Percentiles rank a stretch among this genome's conserved stretches.
Evolutionary conservation across 2,113 vertebrate species (phyloP).

Genomic region (Eulacestoma nigropectus): DNA sequence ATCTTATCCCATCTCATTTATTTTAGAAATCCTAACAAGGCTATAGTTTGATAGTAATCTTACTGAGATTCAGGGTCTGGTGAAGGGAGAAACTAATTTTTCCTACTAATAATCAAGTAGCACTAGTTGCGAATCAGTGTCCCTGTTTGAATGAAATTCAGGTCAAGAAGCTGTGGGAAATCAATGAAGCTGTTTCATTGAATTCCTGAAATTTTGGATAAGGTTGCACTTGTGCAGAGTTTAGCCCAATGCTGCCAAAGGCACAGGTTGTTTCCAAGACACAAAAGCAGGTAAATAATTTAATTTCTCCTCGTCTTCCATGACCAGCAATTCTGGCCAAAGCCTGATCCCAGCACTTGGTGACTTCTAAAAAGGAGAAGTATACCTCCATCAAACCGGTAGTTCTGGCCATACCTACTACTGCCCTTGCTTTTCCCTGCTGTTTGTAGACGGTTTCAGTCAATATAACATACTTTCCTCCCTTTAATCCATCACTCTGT

Average conservation of each 20-base stretch:
- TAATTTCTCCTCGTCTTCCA: neutral
- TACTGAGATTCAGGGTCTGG: neutral
- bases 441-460: neutral
- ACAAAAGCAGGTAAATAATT: neutral
- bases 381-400: neutral
- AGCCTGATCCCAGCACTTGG: neutral
- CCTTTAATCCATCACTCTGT: neutral
- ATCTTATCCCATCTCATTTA: neutral
- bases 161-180: neutral
- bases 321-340: neutral
- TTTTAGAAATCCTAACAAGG: neutral
- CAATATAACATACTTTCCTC: rapidly evolving
- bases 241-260: neutral
- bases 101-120: neutral
- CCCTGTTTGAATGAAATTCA: neutral
- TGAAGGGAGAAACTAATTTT: neutral
- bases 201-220: neutral
- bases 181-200: neutral
- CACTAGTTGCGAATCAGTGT: neutral
- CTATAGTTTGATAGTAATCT: neutral
- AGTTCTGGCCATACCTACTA: neutral
- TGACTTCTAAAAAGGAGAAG: neutral
- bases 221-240: neutral
- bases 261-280: neutral
- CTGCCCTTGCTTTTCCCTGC: neutral